A percentile compares a stretch with the other conserved stretches of the same genome.
Conservation (phyloP, 2,797 vertebrate species). For the Chrysocyon brachyurus region DNA sequence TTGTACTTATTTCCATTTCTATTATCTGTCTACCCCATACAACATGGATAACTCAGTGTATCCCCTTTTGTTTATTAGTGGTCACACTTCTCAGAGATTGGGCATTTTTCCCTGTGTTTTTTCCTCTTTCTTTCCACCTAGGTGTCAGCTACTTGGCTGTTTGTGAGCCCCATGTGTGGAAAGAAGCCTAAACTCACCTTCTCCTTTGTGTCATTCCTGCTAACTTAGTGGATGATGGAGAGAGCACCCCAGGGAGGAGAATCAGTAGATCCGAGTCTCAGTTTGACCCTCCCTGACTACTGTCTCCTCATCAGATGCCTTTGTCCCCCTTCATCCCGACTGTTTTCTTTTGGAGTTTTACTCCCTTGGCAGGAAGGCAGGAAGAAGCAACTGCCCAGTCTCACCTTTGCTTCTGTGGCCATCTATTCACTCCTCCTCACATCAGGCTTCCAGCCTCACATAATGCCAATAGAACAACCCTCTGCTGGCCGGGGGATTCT, state of each 20-base stretch:
- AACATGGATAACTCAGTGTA: not conserved
- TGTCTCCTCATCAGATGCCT: not conserved
- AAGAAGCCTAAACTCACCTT: not conserved
- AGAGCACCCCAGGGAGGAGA: not conserved
- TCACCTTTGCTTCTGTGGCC: not conserved
- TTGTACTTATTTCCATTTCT: not conserved
- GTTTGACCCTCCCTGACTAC: not conserved
- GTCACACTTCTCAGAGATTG: not conserved
- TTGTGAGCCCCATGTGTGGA: not conserved
- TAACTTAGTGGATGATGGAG: not conserved
- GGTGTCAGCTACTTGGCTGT: not conserved
- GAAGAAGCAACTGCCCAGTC: not conserved
- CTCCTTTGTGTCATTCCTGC: not conserved
- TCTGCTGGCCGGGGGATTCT: not conserved
- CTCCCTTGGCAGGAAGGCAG: not conserved
- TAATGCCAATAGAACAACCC: too few species aligned
- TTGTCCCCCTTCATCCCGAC: not conserved
- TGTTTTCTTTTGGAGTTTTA: not conserved
- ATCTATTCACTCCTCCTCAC: not conserved
- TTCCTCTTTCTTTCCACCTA: not conserved
- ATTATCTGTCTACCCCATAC: not conserved
- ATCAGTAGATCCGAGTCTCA: not conserved
- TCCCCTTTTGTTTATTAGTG: constrained; percentile 5
- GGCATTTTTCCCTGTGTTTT: not conserved
- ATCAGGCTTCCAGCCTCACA: not conserved